These are phyloP conservation scores for Drosophila nigricruria DNA, from an alignment of 2,888 invertebrate genomes.

Conservation along the genomic window DNA sequence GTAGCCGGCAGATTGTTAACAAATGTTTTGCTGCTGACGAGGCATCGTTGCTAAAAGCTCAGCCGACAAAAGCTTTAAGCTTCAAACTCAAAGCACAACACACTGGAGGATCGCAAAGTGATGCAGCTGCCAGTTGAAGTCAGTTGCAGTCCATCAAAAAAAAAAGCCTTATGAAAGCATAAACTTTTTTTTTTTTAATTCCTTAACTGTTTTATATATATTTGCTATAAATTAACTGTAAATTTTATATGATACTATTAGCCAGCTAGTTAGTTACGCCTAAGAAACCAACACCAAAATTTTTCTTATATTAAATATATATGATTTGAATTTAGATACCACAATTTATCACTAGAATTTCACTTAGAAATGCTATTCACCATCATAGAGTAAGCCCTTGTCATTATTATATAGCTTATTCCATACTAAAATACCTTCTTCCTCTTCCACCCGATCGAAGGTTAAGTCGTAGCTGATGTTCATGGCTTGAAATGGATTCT, in stretches of 20 bases:
- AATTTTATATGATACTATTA: background rate
- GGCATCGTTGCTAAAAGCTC: slow-evolving; percentile 20
- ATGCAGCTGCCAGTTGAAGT: background rate
- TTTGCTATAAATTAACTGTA: background rate
- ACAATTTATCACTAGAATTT: background rate
- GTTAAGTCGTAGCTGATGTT: slow-evolving; percentile 77
- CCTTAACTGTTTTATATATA: background rate
- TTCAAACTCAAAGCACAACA: slow-evolving; percentile 7
- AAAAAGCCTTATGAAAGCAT: background rate
- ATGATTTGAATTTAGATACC: background rate
- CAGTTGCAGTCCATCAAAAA: background rate
- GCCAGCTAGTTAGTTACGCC: background rate
- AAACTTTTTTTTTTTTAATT: background rate
- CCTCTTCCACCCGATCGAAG: slow-evolving; percentile 71
- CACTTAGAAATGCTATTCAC: background rate
- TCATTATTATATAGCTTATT: slow-evolving; percentile 73
- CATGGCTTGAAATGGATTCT: slow-evolving; percentile 66
- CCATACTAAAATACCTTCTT: slow-evolving; percentile 77
- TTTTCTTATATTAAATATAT: background rate
- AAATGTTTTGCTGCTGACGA: background rate
- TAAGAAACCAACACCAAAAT: too few relatives aligned
- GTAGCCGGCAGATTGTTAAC: slow-evolving; percentile 15
- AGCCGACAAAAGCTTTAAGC: slow-evolving; percentile 43
- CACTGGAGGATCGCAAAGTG: slow-evolving; percentile 39
- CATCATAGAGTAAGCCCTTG: slow-evolving; percentile 40